These are phyloP conservation scores for Nipponacmea schrenckii DNA, from an alignment of 2,888 invertebrate species.

Conservation along the genomic window DNA sequence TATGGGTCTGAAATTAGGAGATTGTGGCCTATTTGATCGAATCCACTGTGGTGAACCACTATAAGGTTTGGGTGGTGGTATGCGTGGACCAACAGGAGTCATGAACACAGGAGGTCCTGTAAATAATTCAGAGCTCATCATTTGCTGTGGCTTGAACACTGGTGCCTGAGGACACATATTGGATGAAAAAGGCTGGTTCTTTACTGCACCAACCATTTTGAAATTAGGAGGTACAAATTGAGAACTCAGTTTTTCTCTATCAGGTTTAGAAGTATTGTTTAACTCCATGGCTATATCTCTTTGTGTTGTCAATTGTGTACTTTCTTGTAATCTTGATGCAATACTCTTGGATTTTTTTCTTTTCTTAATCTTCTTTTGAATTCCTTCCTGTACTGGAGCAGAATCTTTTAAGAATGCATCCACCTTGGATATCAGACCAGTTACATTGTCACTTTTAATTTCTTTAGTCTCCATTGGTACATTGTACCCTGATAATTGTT, in stretches of 20 bases:
- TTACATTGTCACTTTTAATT: too few species aligned
- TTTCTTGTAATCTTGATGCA: neutral
- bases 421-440: too few species aligned
- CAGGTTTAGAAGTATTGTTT: slow-evolving; percentile 24
- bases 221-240: slow-evolving; percentile 12
- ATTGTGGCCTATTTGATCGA: too few species aligned
- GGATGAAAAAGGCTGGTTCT: slow-evolving; percentile 21
- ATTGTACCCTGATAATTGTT: too few species aligned
- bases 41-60: too few species aligned
- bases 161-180: slow-evolving; percentile 25
- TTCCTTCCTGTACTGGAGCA: too few species aligned
- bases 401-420: too few species aligned
- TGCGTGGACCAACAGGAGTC: slow-evolving; percentile 29
- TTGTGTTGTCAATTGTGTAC: neutral
- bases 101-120: slow-evolving; percentile 37
- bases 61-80: neutral
- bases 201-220: too few species aligned
- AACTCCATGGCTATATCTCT: neutral
- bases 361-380: too few species aligned
- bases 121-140: slow-evolving; percentile 17
- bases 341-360: neutral
- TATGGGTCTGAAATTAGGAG: too few species aligned
- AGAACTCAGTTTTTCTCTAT: slow-evolving; percentile 41
- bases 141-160: slow-evolving; percentile 20
- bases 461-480: too few species aligned